Conservation (phyloP, 2,888 invertebrate species). For the Acanthoscelides obtectus region DNA sequence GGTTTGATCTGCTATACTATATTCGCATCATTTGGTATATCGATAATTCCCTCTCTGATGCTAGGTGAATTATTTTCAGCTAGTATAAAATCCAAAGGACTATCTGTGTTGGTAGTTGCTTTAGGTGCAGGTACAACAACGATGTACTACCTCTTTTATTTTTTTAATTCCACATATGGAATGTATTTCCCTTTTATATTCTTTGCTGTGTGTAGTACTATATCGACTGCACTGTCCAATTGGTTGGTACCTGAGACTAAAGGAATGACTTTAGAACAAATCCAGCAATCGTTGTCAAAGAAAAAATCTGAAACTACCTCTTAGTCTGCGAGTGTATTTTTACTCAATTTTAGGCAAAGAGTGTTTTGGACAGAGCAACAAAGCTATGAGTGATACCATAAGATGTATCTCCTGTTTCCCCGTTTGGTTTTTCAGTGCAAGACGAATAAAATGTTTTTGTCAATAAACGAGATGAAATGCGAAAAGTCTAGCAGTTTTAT, state of each 20-base stretch:
- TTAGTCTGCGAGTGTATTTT: not conserved
- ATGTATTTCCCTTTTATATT: slow-evolving; percentile 1
- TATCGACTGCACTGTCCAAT: not conserved
- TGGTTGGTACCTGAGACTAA: slow-evolving; percentile 1
- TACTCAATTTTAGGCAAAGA: no score
- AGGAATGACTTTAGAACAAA: slow-evolving; percentile 1
- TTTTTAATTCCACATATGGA: not conserved
- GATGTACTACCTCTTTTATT: not conserved
- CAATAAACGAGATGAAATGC: no score
- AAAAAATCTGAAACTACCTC: not conserved
- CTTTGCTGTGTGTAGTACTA: not conserved
- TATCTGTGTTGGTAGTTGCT: slow-evolving; percentile 16
- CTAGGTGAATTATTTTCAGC: slow-evolving; percentile 37
- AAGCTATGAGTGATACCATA: no score
- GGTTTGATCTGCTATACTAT: slow-evolving; percentile 27
- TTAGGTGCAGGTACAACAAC: not conserved
- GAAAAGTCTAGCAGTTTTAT: no score
- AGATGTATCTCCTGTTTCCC: no score
- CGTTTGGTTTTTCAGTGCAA: no score
- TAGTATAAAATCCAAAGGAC: slow-evolving; percentile 35
- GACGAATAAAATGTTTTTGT: no score
- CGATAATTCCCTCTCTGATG: slow-evolving; percentile 34
- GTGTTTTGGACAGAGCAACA: no score
- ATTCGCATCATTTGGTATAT: slow-evolving; percentile 23
- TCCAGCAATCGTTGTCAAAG: not conserved